These are phyloP conservation scores for Xiphias gladius DNA, from an alignment of 2,113 vertebrate genomes.

Conservation along the genomic window DNA sequence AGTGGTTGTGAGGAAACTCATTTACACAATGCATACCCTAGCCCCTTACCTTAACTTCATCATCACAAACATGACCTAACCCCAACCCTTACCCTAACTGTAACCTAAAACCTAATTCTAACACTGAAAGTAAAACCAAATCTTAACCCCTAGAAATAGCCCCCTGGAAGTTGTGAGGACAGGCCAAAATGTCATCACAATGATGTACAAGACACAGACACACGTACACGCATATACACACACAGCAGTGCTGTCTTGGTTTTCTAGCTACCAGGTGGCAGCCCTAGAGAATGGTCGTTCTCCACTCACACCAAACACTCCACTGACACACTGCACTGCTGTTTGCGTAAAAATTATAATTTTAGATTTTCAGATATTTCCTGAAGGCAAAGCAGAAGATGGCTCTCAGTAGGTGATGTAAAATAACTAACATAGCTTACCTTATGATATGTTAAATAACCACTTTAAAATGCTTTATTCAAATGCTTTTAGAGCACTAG, in stretches of 20 bases:
- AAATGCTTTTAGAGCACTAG: neutral
- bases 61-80: too few relatives aligned
- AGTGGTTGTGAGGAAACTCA: too few relatives aligned
- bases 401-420: neutral
- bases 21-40: too few relatives aligned
- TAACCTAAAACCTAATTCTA: too few relatives aligned
- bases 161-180: too few relatives aligned
- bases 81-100: too few relatives aligned
- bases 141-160: too few relatives aligned
- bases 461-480: neutral
- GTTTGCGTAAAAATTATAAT: neutral
- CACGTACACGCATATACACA: neutral
- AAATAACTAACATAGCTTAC: neutral
- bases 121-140: too few relatives aligned
- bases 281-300: neutral
- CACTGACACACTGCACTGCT: slow-evolving; percentile 6
- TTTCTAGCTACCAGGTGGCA: slow-evolving; percentile 17
- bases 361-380: neutral
- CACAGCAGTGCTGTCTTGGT: slow-evolving; percentile 22
- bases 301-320: slow-evolving; percentile 15
- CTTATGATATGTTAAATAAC: slow-evolving; percentile 7
- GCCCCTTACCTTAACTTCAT: too few relatives aligned
- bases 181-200: too few relatives aligned
- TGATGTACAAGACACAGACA: neutral
- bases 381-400: neutral